Conservation (phyloP, 2,113 vertebrate species). For the Polyodon spathula region DNA sequence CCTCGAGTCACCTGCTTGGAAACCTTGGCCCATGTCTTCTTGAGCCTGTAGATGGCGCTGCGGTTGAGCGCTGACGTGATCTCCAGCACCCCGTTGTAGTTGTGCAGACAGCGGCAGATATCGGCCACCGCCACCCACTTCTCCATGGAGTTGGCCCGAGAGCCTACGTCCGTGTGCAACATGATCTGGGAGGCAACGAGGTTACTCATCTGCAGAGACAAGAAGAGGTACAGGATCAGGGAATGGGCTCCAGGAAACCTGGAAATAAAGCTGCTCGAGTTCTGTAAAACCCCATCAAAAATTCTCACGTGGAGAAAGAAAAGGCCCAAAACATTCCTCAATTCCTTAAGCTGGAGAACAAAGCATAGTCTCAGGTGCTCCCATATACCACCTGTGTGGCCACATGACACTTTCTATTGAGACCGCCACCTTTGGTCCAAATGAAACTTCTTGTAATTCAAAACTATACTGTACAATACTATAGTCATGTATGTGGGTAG, state of each 20-base stretch:
- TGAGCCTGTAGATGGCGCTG: conserved; percentile 94
- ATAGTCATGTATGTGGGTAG: no score
- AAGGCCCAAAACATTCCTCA: no score
- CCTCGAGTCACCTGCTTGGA: conserved; percentile 80
- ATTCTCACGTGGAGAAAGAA: no score
- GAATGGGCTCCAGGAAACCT: background rate
- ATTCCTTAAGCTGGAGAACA: no score
- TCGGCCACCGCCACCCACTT: conserved; percentile 97
- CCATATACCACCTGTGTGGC: no score
- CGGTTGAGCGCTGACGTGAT: conserved; percentile 95
- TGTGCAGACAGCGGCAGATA: conserved; percentile 92
- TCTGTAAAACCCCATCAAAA: no score
- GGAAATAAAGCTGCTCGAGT: background rate
- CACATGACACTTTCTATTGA: no score
- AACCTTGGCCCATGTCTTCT: conserved; percentile 96
- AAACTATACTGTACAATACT: no score
- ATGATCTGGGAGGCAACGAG: conserved; percentile 96
- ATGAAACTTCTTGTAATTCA: no score
- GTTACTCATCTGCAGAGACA: conserved; percentile 83
- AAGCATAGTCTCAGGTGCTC: no score
- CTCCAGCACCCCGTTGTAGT: conserved; percentile 93
- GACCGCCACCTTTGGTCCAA: no score
- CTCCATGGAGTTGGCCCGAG: conserved; percentile 84
- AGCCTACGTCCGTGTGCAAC: conserved; percentile 81
- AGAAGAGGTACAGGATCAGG: background rate